phyloP scores from a whole-genome alignment of 2,888 invertebrate genomes.

The Chalcosyrphus nemorum region DNA sequence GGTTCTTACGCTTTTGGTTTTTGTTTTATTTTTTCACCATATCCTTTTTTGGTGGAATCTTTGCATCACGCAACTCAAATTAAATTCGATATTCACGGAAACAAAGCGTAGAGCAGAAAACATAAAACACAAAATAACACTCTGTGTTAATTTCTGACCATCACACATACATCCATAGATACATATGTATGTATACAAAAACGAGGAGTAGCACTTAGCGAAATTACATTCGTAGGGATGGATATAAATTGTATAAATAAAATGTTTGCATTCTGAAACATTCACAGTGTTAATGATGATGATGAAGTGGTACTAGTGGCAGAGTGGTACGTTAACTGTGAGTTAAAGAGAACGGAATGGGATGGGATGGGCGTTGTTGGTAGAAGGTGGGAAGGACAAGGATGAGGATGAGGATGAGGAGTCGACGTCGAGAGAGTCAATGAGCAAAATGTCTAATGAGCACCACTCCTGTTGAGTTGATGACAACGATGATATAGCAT shows the following conservation, averaged over 20 bases:
- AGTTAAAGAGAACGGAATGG: constrained; percentile 7
- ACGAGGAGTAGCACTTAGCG: constrained; percentile 59
- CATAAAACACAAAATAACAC: constrained; percentile 56
- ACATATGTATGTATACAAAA: background rate
- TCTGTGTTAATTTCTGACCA: constrained; percentile 61
- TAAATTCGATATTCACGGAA: constrained; percentile 46
- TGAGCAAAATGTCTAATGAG: constrained; percentile 56
- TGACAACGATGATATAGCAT: constrained; percentile 1
- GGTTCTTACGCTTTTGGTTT: background rate
- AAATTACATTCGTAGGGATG: constrained; percentile 65
- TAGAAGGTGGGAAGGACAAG: too few relatives aligned
- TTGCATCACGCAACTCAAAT: constrained; percentile 55
- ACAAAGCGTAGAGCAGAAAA: constrained; percentile 42
- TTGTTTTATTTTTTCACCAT: background rate
- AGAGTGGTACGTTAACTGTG: constrained; percentile 47
- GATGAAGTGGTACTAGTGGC: constrained; percentile 57
- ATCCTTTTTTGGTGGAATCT: constrained; percentile 25
- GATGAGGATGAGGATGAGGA: background rate
- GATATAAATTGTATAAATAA: constrained; percentile 69
- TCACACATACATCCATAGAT: constrained; percentile 8
- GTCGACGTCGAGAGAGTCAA: constrained; percentile 48
- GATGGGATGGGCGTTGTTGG: background rate
- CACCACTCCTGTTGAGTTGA: constrained; percentile 57
- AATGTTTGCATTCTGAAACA: constrained; percentile 70
- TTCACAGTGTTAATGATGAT: constrained; percentile 66